These are phyloP conservation scores for Andinoacara biseriatus DNA, from an alignment of 2,113 vertebrate species.

Conservation along the genomic window DNA sequence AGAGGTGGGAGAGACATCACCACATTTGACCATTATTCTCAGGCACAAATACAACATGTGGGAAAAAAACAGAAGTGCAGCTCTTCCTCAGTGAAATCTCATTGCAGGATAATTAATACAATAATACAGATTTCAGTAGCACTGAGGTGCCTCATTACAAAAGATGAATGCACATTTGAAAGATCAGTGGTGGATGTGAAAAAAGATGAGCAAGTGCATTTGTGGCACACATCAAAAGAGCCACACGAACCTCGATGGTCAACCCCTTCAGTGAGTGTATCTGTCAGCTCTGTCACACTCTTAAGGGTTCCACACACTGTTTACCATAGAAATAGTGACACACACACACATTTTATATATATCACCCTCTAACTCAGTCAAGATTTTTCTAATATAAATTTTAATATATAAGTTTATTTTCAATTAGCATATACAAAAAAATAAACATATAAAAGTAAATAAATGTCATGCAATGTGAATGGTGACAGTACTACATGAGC, in stretches of 20 bases:
- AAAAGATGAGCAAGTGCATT: neutral
- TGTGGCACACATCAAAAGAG: neutral
- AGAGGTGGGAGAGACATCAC: neutral
- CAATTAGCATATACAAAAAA: slow-evolving; percentile 22
- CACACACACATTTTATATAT: neutral
- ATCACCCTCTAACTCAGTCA: neutral
- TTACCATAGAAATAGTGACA: too few species aligned
- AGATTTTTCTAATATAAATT: neutral
- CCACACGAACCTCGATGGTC: neutral
- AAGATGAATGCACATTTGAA: neutral
- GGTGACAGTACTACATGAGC: slow-evolving; percentile 8
- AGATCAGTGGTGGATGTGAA: neutral
- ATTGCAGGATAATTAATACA: neutral
- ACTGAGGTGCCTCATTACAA: neutral
- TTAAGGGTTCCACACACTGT: too few species aligned
- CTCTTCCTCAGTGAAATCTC: neutral
- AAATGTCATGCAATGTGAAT: neutral
- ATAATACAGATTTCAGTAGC: neutral
- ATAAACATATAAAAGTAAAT: slow-evolving; percentile 25
- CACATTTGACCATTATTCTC: neutral
- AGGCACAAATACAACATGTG: neutral
- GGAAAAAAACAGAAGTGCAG: neutral
- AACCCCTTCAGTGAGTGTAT: neutral
- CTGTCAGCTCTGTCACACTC: neutral
- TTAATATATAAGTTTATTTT: slow-evolving; percentile 44